Conservation (phyloP, 2,888 invertebrate species). For the Torymus texanus region DNA sequence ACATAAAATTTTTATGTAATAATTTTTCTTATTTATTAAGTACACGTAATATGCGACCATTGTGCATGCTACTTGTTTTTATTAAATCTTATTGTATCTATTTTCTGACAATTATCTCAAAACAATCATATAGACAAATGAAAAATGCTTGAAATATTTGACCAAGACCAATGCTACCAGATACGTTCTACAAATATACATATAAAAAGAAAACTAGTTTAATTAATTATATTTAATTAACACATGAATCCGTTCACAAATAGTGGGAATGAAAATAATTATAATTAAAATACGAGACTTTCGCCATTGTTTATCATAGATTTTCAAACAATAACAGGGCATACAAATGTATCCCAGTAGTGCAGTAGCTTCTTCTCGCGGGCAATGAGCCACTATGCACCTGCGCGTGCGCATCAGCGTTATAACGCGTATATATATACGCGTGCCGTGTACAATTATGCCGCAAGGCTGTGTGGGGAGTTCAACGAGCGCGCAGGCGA, state of each 20-base stretch:
- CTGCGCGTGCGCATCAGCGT: constrained; percentile 1
- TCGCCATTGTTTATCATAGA: constrained; percentile 29
- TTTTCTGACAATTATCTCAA: no score
- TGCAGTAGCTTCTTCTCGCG: neutral
- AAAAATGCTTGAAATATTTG: no score
- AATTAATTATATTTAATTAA: no score
- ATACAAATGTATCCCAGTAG: constrained; percentile 43
- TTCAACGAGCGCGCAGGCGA: constrained; percentile 48
- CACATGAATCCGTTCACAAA: no score
- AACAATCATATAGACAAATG: no score
- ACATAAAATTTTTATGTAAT: neutral
- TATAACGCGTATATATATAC: constrained; percentile 20
- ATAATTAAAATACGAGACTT: constrained; percentile 18
- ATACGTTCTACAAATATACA: no score
- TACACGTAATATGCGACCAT: neutral
- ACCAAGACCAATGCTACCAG: no score
- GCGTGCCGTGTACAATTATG: constrained; percentile 46
- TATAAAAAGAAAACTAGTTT: no score
- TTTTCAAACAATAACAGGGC: constrained; percentile 3
- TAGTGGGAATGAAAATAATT: neutral
- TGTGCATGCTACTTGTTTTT: no score
- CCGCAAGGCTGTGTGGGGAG: constrained; percentile 50
- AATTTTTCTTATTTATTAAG: neutral
- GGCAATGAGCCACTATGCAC: neutral
- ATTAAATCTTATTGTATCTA: no score